phyloP scores from a whole-genome alignment of 2,797 vertebrate species.

The Sphenopsis melanotis region DNA sequence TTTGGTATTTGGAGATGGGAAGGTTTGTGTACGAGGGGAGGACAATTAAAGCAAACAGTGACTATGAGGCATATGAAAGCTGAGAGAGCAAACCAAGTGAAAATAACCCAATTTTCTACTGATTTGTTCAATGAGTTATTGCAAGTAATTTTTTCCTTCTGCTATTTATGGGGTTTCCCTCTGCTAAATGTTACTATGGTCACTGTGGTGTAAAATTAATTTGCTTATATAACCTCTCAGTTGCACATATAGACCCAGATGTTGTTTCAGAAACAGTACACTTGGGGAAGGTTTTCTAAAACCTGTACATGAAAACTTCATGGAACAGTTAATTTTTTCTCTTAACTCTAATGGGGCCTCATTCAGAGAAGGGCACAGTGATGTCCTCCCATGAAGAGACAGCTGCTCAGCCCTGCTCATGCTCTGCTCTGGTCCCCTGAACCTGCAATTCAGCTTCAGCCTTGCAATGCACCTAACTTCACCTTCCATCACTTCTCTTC shows the following conservation, averaged over 20 bases:
- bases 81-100: background rate
- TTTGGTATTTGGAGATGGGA: background rate
- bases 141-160: conserved; percentile 17
- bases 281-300: conserved; percentile 16
- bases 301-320: background rate
- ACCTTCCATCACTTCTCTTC: background rate
- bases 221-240: conserved; percentile 13
- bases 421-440: background rate
- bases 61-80: background rate
- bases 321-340: background rate
- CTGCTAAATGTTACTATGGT: background rate
- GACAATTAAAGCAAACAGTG: background rate
- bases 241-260: background rate
- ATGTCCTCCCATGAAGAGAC: background rate
- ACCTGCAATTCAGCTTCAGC: background rate
- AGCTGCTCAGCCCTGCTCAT: background rate
- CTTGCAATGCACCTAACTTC: background rate
- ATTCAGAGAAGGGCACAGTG: background rate
- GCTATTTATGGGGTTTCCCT: conserved; percentile 11
- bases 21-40: background rate
- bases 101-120: conserved; percentile 19
- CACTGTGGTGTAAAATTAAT: background rate
- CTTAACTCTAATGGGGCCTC: background rate
- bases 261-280: background rate
- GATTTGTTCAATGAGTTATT: background rate